Evolutionary conservation across 2,113 vertebrate species (phyloP), one percentile per base, ranked within the genome.

Genomic region (Istiophorus platypterus): DNA sequence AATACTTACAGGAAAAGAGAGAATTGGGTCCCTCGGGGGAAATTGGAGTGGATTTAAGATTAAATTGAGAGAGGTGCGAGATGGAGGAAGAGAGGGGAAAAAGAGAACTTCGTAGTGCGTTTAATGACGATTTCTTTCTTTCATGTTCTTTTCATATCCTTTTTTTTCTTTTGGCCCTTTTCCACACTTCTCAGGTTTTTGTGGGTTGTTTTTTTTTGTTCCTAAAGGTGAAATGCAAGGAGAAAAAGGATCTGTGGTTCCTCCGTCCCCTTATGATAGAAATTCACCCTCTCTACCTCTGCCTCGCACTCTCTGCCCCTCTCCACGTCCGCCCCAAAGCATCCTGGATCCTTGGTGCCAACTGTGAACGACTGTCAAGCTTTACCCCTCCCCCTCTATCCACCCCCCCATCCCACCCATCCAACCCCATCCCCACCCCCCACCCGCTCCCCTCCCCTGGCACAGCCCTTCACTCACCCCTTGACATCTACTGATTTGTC

Each of bases 351-450:
- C 71, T 78, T 41, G 63, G 80, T 94, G 94, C 93, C 95, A 96
- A 95, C 94, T 95, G 95, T 92, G 93, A 91, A 85, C 71, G 91
- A 92, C 92, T 91, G 94, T 96, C 94, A 94, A 92, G 92, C 84
- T 52, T 80, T 51, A 71, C 85, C 85, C 87, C 81, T 56, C 72
- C 89, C 75, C 84, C 78, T 63, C 61, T 75, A 9, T 69, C 64
- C 72, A 84, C 87, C 80, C 56, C 14, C 61, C 72, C n/a, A n/a
- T n/a, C n/a, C n/a, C n/a, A n/a, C n/a, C n/a, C n/a, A n/a, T n/a
- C n/a, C n/a, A n/a, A n/a, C n/a, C n/a, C n/a, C n/a, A n/a, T n/a
- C n/a, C n/a, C n/a, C 59, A 18, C 41, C 39, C 63, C 77, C 11
- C 75, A 67, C 52, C n/a, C 39, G 1, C 34, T 6, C 14, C 51